Base-by-base conservation (phyloP, 2,888 invertebrate species). In the Metallyticus violacea region DNA sequence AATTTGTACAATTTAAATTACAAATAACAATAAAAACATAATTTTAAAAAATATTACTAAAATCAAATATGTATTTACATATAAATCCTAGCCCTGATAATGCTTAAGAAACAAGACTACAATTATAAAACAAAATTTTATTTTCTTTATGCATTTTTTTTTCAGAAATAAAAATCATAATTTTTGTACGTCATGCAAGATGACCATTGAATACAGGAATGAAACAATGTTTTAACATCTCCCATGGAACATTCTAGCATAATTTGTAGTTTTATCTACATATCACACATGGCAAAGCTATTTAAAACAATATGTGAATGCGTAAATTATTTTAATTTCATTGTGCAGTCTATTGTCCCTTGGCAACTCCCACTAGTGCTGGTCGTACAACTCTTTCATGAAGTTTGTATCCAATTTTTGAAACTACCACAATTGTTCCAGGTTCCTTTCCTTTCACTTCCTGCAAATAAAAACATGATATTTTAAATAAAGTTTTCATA, bases 351-450 rank as follows among this genome's bases (percentile, higher is more conserved):
- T 62, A 4, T 62, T 62, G 22, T 62, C 92, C 94, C 92, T 97
- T 98, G 79, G 97, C 96, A 26, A 99, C 99, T 26, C 99, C 99
- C 29, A 99, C 99, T 78, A 99, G 93, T 2, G 99, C 99, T 77
- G 99, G 99, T 89, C 99, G 94, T 90, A 99, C 95, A 89, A 98
- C 97, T 89, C 99, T 94, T 90, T 98, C 97, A 90, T 98, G 97
- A 86, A 99, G 93, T 91, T 97, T 98, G 92, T 99, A 99, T 6
- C 99, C 99, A 81, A 98, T 94, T 93, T 99, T 99, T 87, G 97
- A 97, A 0, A 99, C 98, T 1, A 97, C 96, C 2, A 98, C 96
- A 9, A 99, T 96, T 0, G 97, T 97, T 76, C 98, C 99, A 0
- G 97, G 93, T 87, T 95, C 94, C 83, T 96, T 96, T 2, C 96